Conservation (phyloP, 2,113 vertebrate genomes). For the Amblyopsis rosae region DNA sequence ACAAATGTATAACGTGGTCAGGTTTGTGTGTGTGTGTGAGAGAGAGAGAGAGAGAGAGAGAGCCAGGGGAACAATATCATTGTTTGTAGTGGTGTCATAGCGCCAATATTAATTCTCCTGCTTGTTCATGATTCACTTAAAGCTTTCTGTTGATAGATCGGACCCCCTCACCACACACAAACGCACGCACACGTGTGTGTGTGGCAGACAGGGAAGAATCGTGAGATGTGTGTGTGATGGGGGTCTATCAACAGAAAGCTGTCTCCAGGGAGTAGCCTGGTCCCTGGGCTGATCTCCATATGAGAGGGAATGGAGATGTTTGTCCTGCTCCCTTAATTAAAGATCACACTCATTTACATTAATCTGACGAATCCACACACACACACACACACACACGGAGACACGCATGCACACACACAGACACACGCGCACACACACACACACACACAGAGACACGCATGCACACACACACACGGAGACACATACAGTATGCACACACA, state of each 20-base stretch:
- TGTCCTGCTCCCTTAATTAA: conserved; percentile 61
- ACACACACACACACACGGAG: background rate
- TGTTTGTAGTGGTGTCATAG: conserved; percentile 92
- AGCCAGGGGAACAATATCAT: conserved; percentile 79
- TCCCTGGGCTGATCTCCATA: conserved; percentile 55
- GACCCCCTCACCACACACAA: conserved; percentile 47
- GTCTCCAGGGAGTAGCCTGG: conserved; percentile 34
- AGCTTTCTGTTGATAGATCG: too few relatives aligned
- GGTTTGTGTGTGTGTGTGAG: background rate
- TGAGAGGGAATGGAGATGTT: conserved; percentile 58
- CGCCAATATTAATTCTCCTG: conserved; percentile 92
- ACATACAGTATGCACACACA: conserved; percentile 9
- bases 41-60: background rate
- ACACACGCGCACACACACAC: background rate
- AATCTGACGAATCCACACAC: background rate
- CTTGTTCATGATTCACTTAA: conserved; percentile 97
- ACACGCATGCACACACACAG: background rate
- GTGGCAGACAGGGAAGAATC: conserved; percentile 3
- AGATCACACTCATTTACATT: conserved; percentile 52
- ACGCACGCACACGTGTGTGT: conserved; percentile 1
- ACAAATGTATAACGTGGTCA: background rate
- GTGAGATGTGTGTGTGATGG: background rate
- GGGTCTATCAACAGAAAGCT: conserved; percentile 8
- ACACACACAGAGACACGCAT: background rate
- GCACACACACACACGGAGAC: conserved; percentile 27